Evolutionary conservation across 2,888 invertebrate genomes (phyloP).

Genomic region (Plebejus anna): DNA sequence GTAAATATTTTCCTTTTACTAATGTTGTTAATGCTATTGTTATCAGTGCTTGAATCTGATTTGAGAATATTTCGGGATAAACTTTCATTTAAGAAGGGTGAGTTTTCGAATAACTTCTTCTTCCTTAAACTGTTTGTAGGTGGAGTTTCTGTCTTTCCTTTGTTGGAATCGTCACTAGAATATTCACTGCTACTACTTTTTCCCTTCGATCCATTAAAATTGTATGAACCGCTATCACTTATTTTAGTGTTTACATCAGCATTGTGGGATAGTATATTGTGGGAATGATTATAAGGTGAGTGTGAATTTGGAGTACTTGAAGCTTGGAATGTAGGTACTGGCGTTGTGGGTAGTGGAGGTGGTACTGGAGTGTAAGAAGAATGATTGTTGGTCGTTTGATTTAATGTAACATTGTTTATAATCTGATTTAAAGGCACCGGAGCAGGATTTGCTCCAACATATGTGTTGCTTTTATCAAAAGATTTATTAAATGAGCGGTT

Average conservation of each 20-base stretch:
- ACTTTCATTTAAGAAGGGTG: conserved; percentile 51
- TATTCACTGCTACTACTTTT: conserved; percentile 53
- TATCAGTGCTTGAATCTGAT: conserved; percentile 53
- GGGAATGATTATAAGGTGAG: conserved; percentile 39
- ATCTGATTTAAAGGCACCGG: conserved; percentile 23
- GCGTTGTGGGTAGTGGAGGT: conserved; percentile 66
- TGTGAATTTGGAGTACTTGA: conserved; percentile 52
- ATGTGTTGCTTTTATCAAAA: conserved; percentile 52
- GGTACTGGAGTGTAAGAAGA: conserved; percentile 52
- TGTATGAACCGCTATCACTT: conserved; percentile 38
- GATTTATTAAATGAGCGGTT: conserved; percentile 53
- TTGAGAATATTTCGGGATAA: conserved; percentile 44
- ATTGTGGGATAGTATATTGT: conserved; percentile 40
- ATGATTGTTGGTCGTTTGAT: conserved; percentile 32
- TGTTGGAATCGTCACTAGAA: conserved; percentile 52
- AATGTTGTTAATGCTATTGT: conserved; percentile 59
- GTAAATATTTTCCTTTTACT: conserved; percentile 68
- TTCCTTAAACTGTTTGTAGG: conserved; percentile 54
- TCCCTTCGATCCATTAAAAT: conserved; percentile 40
- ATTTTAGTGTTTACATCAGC: conserved; percentile 50
- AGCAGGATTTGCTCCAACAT: conserved; percentile 31
- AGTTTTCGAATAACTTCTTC: conserved; percentile 52
- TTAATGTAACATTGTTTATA: conserved; percentile 40
- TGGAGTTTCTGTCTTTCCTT: conserved; percentile 56
- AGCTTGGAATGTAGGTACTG: conserved; percentile 60